A percentile compares a stretch with the other conserved stretches of the same genome.
Evolutionary conservation across 2,888 invertebrate species (phyloP).

Genomic region (Leptura quadrifasciata): DNA sequence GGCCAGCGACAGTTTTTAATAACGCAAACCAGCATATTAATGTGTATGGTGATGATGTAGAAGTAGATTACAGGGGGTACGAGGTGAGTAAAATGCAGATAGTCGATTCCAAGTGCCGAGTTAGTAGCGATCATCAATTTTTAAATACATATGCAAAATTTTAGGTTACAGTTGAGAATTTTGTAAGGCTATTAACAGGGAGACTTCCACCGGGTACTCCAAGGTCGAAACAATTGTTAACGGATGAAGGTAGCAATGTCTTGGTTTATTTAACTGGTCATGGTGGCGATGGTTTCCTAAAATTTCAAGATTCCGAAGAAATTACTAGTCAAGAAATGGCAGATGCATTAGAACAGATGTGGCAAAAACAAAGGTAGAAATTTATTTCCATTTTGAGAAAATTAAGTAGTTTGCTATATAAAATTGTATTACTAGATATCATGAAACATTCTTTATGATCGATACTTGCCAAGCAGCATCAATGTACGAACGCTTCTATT

Average conservation of each 20-base stretch:
- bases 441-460: slow-evolving; percentile 98
- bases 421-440: slow-evolving; percentile 81
- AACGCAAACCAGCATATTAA: slow-evolving; percentile 98
- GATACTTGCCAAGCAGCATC: slow-evolving; percentile 99
- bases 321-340: slow-evolving; percentile 98
- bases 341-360: slow-evolving; percentile 99
- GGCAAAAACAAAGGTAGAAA: slow-evolving; percentile 95
- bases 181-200: slow-evolving; percentile 96
- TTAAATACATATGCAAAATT: neutral
- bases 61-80: slow-evolving; percentile 97
- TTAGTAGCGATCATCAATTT: neutral
- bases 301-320: slow-evolving; percentile 99
- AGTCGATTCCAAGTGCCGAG: neutral
- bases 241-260: slow-evolving; percentile 98
- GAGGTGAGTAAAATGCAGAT: slow-evolving; percentile 76
- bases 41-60: slow-evolving; percentile 99
- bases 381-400: slow-evolving; percentile 61
- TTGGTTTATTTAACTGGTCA: slow-evolving; percentile 97
- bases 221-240: slow-evolving; percentile 93
- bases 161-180: slow-evolving; percentile 97
- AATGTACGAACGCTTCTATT: slow-evolving; percentile 98
- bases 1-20: slow-evolving; percentile 98
- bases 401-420: too few species aligned
- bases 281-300: slow-evolving; percentile 99
- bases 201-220: slow-evolving; percentile 95